Conservation (phyloP, 1,140 invertebrate species). For the Pseudomyrmex flavicornis region DNA sequence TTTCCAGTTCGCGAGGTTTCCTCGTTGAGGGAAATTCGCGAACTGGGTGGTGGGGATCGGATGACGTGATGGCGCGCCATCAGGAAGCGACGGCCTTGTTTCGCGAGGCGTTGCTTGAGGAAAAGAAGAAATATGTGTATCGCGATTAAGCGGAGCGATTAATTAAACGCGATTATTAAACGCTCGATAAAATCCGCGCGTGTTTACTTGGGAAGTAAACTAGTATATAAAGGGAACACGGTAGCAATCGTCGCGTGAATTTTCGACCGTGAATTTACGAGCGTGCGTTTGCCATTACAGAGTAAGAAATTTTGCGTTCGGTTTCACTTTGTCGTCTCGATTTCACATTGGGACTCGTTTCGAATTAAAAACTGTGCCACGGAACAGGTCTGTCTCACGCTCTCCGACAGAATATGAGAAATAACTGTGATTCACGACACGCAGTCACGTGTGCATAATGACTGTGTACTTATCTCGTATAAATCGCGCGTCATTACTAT, state of each 20-base stretch:
- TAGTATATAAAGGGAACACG: neutral
- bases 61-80: neutral
- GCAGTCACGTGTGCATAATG: neutral
- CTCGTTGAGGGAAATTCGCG: no score
- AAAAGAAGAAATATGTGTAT: no score
- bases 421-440: conserved; percentile 6
- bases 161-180: conserved; percentile 39
- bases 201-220: conserved; percentile 28
- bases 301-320: neutral
- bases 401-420: conserved; percentile 23
- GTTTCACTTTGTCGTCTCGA: conserved; percentile 24
- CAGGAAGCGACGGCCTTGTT: conserved; percentile 4
- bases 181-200: neutral
- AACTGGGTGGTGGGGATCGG: neutral
- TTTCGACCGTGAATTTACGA: conserved; percentile 23
- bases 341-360: neutral
- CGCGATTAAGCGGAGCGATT: conserved; percentile 21
- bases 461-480: conserved; percentile 1
- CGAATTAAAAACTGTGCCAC: neutral
- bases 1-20: no score
- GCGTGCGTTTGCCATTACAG: neutral
- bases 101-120: neutral
- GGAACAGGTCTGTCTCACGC: conserved; percentile 7
- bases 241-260: conserved; percentile 18
- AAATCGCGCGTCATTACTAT: conserved; percentile 2